Conservation (phyloP, 1,140 invertebrate genomes). For the Ceratosolen solmsi region DNA sequence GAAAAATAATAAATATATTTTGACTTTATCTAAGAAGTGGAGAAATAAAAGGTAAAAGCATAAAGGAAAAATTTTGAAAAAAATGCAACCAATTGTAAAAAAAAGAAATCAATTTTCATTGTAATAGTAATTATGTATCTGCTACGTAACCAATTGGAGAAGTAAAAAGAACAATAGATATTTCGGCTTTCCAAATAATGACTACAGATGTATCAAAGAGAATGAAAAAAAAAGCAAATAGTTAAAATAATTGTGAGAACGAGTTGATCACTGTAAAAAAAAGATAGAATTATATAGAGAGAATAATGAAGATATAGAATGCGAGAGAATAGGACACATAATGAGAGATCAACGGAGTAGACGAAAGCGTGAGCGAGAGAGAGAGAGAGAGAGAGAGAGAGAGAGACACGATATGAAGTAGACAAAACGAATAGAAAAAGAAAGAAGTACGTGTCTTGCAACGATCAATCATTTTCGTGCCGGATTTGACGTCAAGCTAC, state of each 20-base stretch:
- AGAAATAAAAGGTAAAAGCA: background rate
- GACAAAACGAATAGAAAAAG: background rate
- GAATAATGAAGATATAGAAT: background rate
- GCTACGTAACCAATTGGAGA: background rate
- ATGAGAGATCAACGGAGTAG: background rate
- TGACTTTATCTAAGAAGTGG: background rate
- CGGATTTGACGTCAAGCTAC: conserved; percentile 45
- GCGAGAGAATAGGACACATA: background rate
- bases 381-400: background rate
- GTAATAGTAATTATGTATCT: background rate
- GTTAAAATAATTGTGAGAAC: background rate
- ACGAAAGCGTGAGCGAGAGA: background rate
- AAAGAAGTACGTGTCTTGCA: background rate
- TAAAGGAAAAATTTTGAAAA: background rate
- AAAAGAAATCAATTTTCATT: background rate
- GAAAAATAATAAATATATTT: conserved; percentile 47
- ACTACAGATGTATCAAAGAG: background rate
- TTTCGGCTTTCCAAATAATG: conserved; percentile 33
- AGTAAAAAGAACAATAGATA: conserved; percentile 27
- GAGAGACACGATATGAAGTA: background rate
- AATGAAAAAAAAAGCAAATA: background rate
- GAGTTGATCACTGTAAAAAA: background rate
- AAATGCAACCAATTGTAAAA: background rate
- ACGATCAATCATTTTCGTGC: conserved; percentile 53
- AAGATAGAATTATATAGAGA: background rate